Percentiles rank a stretch among this genome's conserved stretches.
These are phyloP conservation scores for Nomada ruficornis DNA, from an alignment of 2,888 invertebrate species.

Conservation along the genomic window DNA sequence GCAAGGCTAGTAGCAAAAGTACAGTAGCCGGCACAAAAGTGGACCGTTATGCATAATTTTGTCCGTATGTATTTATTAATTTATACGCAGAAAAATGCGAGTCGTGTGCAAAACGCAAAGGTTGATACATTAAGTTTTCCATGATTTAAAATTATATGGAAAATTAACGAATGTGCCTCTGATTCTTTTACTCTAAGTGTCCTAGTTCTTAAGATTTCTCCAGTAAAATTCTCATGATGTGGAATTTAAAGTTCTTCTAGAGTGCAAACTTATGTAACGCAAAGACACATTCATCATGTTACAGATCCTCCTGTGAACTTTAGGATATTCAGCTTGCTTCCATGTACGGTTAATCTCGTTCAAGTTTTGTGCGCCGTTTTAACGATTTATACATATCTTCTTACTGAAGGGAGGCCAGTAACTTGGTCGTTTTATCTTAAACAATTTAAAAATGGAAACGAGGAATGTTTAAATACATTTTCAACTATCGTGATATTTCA, in stretches of 20 bases:
- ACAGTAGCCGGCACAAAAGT: no score
- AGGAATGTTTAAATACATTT: no score
- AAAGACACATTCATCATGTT: constrained; percentile 26
- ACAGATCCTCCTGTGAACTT: constrained; percentile 9
- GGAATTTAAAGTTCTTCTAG: constrained; percentile 10
- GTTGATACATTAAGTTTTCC: not conserved
- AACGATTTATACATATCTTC: not conserved
- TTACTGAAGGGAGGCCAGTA: no score
- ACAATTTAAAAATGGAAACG: no score
- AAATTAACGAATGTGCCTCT: not conserved
- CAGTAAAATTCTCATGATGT: constrained; percentile 2
- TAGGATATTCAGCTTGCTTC: constrained; percentile 8
- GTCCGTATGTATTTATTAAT: no score
- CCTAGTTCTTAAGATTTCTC: constrained; percentile 2
- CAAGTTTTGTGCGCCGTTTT: not conserved
- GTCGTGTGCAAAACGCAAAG: no score
- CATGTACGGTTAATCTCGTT: constrained; percentile 6
- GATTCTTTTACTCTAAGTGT: not conserved
- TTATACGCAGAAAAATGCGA: no score
- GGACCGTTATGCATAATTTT: no score
- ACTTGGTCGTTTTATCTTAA: no score
- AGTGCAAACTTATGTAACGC: constrained; percentile 24
- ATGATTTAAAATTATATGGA: not conserved
- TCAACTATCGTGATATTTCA: no score
- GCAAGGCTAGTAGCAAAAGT: no score